Base-by-base conservation (phyloP, 2,888 invertebrate genomes). In the Thecophora atra region DNA sequence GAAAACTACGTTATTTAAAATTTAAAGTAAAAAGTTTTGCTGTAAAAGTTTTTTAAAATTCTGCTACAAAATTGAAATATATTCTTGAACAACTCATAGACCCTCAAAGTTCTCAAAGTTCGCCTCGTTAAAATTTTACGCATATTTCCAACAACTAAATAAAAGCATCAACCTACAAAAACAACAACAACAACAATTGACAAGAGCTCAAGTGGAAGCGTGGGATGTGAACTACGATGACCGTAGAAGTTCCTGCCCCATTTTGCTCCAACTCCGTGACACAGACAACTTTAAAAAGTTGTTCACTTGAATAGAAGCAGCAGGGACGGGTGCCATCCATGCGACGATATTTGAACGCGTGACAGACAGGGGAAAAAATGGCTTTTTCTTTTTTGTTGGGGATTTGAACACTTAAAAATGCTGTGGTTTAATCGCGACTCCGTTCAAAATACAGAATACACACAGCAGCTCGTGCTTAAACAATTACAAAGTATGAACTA, bases 201-300 rank as follows among this genome's bases (percentile, higher is more conserved):
- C 42, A 66, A 71, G 65, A 71, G 58, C 15, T 56, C 21, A 21
- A 58, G 71, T 65, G 71, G 65, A 71, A 71, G 71, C 71, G 71
- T 71, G 71, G 71, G 71, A 71, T 51, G 26, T 58, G 44, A 8
- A 51, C 51, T 15, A 24, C 65, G n/a, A n/a, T 28, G 37, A 47
- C 65, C 44, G 63, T 47, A 58, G 47, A 6, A 15, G 21, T 4
- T 44, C 42, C 17, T 63, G 13, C 28, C 15, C 58, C 58, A 28
- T 24, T 26, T 58, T 54, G 19, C 6, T 17, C 17, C 7, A 15
- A 58, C 58, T 26, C 11, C 28, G 28, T 24, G 21, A 11, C 19
- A 47, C 47, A 3, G 5, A 17, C 47, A 15, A n/a, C 47, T 47
- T n/a, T 21, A 54, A 54, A 21, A 17, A 58, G 24, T 58, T 58